Evolutionary conservation across 2,888 invertebrate species (phyloP).

Genomic region (Allolobophora icterica): DNA sequence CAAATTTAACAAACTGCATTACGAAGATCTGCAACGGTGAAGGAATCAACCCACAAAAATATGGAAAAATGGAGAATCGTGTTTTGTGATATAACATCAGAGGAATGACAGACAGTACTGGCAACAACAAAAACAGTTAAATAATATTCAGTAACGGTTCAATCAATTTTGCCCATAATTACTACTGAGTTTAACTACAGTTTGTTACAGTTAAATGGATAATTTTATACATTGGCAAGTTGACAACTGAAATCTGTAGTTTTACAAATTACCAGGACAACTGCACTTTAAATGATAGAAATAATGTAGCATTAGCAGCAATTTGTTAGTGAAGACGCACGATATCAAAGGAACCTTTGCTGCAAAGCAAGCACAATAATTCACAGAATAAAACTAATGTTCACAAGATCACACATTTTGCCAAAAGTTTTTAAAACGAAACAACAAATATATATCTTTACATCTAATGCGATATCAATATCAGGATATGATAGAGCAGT

Average conservation of each 20-base stretch:
- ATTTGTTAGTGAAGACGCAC: neutral
- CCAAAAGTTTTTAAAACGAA: neutral
- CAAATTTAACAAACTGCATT: neutral
- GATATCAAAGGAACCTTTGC: neutral
- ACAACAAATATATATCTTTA: neutral
- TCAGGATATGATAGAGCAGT: conserved; percentile 6
- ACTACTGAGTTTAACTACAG: neutral
- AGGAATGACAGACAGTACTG: neutral
- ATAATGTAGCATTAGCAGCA: neutral
- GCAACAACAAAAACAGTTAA: neutral
- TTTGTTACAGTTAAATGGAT: neutral
- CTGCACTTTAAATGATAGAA: neutral
- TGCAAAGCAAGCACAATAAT: neutral
- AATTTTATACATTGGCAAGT: neutral
- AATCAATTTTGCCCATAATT: neutral
- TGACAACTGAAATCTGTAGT: neutral
- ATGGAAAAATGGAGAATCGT: neutral
- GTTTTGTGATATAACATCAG: neutral
- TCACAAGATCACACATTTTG: neutral
- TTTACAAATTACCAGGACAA: neutral
- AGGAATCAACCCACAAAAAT: neutral
- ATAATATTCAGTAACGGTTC: neutral
- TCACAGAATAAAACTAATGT: neutral
- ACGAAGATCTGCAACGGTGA: neutral
- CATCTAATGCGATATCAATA: neutral